A percentile compares a stretch with the other conserved stretches of the same genome.
These are phyloP conservation scores for Lasiurus cinereus DNA, from an alignment of 2,113 vertebrate genomes.

Conservation along the genomic window DNA sequence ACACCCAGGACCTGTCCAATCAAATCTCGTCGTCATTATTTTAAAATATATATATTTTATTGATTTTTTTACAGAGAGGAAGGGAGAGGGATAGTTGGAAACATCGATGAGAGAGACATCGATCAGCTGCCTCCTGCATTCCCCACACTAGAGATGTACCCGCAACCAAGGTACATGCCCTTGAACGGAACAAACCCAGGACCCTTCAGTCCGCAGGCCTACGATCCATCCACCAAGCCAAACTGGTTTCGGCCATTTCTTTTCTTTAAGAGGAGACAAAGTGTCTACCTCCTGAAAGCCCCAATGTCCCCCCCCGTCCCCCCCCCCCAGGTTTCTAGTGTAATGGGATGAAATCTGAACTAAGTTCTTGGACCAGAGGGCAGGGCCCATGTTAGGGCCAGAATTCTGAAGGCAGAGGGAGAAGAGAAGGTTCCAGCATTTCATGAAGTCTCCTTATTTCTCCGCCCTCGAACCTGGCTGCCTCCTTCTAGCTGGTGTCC, in stretches of 20 bases:
- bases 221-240: no score
- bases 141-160: no score
- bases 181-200: no score
- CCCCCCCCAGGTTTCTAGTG: neutral
- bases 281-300: neutral
- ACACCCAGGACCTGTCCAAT: neutral
- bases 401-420: neutral
- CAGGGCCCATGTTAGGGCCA: neutral
- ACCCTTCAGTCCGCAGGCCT: no score
- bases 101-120: no score
- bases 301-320: neutral
- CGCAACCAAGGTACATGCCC: no score
- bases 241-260: neutral
- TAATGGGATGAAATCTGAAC: slow-evolving; percentile 14
- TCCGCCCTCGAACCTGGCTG: neutral
- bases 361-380: neutral
- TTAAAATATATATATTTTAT: no score
- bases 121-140: no score
- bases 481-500: neutral
- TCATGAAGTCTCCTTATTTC: neutral
- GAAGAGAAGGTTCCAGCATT: neutral
- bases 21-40: neutral
- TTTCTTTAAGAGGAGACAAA: slow-evolving; percentile 32
- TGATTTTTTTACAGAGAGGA: no score
- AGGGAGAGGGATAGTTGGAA: no score